phyloP scores from a whole-genome alignment of 2,888 invertebrate genomes.

The Strigamia maritima region DNA sequence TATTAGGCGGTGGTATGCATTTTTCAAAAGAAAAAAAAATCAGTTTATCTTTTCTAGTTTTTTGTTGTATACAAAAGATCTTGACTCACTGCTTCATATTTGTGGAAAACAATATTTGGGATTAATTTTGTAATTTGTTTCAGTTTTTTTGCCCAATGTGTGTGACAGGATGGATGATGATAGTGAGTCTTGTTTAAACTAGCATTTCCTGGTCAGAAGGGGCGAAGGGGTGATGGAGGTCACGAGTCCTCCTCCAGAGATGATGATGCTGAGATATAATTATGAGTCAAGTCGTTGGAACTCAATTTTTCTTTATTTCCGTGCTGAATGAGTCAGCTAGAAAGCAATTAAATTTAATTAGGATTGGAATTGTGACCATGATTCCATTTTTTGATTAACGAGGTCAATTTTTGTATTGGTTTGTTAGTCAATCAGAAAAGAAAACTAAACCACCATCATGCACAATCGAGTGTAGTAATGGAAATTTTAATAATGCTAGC shows the following conservation, averaged over 20 bases:
- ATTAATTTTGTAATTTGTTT: background rate
- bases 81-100: background rate
- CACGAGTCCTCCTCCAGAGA: slow-evolving; percentile 26
- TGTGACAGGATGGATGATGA: slow-evolving; percentile 23
- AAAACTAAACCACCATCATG: background rate
- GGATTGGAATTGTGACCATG: slow-evolving; percentile 5
- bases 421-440: slow-evolving; percentile 5
- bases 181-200: background rate
- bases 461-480: background rate
- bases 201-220: slow-evolving; percentile 22
- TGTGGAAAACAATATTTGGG: background rate
- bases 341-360: slow-evolving; percentile 17
- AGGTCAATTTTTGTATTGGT: background rate
- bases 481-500: background rate
- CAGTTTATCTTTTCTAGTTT: background rate
- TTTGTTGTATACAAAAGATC: background rate
- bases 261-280: slow-evolving; percentile 19
- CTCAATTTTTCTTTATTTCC: slow-evolving; percentile 16
- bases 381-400: slow-evolving; percentile 29
- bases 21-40: background rate
- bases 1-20: background rate
- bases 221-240: slow-evolving; percentile 33
- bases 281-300: slow-evolving; percentile 26
- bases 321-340: slow-evolving; percentile 22
- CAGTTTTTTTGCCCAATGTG: background rate